phyloP scores from a whole-genome alignment of 2,888 invertebrate genomes.

The Sisyra terminalis region DNA sequence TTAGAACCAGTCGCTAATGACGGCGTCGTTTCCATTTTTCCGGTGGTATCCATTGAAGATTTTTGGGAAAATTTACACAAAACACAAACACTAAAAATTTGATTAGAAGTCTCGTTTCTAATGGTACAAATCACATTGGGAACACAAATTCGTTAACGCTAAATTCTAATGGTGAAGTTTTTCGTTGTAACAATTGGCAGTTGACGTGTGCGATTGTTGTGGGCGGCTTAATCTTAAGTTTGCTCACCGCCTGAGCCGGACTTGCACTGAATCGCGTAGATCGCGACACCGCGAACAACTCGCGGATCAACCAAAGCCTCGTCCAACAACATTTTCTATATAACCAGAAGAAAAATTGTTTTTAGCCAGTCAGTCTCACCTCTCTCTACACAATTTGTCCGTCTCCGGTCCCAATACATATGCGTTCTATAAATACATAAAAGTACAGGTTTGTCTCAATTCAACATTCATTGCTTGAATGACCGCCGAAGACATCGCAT shows the following conservation, averaged over 20 bases:
- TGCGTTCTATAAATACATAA: no score
- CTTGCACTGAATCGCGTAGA: background rate
- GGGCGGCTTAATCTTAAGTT: background rate
- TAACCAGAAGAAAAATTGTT: background rate
- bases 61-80: background rate
- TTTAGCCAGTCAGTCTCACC: background rate
- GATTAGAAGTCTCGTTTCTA: background rate
- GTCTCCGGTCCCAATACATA: no score
- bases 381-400: no score
- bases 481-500: no score
- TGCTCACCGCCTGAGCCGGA: conserved; percentile 2
- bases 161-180: background rate
- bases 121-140: background rate
- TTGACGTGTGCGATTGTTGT: background rate
- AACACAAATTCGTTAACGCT: background rate
- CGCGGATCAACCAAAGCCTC: no score
- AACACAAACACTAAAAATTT: conserved; percentile 2
- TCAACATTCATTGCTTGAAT: no score
- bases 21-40: conserved; percentile 13
- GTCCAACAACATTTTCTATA: background rate
- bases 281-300: no score
- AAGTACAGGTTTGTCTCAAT: no score
- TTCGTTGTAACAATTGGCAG: background rate
- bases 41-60: conserved; percentile 3
- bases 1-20: conserved; percentile 14